Evolutionary conservation across 2,113 vertebrate species (phyloP).

Genomic region (Saguinus imperator): DNA sequence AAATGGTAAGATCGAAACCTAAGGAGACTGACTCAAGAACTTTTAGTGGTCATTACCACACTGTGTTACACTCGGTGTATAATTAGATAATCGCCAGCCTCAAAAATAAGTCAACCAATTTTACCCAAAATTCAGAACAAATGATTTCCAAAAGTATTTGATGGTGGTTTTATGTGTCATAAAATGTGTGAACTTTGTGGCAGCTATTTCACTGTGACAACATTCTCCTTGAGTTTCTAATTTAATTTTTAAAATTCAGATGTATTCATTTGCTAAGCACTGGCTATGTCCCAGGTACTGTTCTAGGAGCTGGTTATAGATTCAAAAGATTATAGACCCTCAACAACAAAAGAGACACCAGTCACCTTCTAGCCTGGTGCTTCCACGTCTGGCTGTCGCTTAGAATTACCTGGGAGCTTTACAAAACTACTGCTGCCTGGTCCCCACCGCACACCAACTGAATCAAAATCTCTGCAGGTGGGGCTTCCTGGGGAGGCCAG

Average conservation of each 20-base stretch:
- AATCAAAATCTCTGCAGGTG: neutral
- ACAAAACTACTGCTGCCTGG: neutral
- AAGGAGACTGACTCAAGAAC: neutral
- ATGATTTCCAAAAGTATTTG: neutral
- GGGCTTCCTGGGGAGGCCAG: too few species aligned
- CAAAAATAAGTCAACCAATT: neutral
- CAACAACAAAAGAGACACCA: neutral
- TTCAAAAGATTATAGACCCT: neutral
- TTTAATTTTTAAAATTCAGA: neutral
- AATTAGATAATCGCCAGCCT: neutral
- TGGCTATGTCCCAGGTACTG: neutral
- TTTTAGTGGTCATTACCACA: neutral
- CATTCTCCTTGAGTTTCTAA: neutral
- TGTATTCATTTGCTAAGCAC: neutral
- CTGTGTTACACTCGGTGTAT: neutral
- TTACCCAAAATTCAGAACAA: neutral
- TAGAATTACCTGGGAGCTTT: neutral
- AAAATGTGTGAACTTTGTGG: neutral
- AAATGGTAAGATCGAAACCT: neutral
- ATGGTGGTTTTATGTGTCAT: neutral
- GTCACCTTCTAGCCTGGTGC: neutral
- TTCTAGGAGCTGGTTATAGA: neutral
- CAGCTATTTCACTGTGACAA: neutral
- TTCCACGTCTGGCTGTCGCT: neutral
- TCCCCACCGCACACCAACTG: neutral